phyloP scores from a whole-genome alignment of 1,140 invertebrate species.

The Vanessa tameamea region DNA sequence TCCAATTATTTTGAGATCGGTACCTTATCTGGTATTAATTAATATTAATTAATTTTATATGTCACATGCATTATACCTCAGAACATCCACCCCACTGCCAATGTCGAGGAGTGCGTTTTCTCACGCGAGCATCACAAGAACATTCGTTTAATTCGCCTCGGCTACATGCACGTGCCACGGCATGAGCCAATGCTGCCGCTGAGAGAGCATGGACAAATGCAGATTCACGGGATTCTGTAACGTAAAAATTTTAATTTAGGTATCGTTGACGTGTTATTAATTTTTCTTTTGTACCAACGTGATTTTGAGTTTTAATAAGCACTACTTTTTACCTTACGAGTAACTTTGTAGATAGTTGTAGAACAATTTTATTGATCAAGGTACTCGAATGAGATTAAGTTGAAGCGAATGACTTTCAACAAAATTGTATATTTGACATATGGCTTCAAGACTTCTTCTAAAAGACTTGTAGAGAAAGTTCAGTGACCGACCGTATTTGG shows the following conservation, averaged over 20 bases:
- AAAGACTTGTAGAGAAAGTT: conserved; percentile 43
- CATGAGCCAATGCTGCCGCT: conserved; percentile 93
- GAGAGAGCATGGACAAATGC: conserved; percentile 93
- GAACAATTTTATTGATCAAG: no score
- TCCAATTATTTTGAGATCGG: no score
- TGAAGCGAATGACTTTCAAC: no score
- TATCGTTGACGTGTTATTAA: background rate
- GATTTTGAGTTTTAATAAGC: background rate
- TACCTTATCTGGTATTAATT: no score
- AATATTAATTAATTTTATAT: no score
- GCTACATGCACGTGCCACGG: conserved; percentile 93
- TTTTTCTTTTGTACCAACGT: background rate
- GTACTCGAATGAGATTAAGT: no score
- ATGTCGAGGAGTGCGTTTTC: conserved; percentile 85
- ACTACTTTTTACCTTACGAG: background rate
- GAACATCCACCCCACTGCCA: conserved; percentile 85
- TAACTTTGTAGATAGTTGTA: no score
- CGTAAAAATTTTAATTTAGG: background rate
- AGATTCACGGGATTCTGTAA: conserved; percentile 91
- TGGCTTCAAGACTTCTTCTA: conserved; percentile 7
- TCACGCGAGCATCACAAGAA: conserved; percentile 90
- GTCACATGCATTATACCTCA: background rate
- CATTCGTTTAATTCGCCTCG: conserved; percentile 93
- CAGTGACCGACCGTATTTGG: conserved; percentile 46
- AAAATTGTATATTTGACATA: background rate